Base-by-base conservation (phyloP, 1,140 invertebrate genomes). In the Sesamia nonagrioides region DNA sequence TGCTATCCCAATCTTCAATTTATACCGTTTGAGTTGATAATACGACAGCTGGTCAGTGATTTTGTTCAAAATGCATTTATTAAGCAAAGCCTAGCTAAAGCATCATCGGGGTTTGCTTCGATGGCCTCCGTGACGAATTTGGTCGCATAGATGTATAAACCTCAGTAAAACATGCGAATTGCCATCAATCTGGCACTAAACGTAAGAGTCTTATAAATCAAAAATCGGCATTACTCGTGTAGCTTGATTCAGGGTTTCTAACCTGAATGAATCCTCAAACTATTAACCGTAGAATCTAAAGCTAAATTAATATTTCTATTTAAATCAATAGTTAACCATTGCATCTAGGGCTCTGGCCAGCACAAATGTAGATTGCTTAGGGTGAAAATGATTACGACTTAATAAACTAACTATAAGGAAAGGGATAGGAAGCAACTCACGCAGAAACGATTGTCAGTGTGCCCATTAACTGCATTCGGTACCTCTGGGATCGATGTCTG, bases 51-150 rank as follows among this genome's bases (percentile, higher is more conserved):
- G 76, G 56, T 11, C 82, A 4, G 82, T 84, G 2, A 80, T 80
- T 74, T 82, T 84, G 63, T 79, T 85, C 27, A 85, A 69, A 8
- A 85, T 85, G 18, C 81, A n/a, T n/a, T n/a, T n/a, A n/a, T n/a
- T n/a, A n/a, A n/a, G n/a, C n/a, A n/a, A n/a, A n/a, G n/a, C n/a
- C 84, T 84, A 18, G 74, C 60, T 63, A 63, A 17, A 15, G 33
- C 11, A 42, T 42, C 37, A 63, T 42, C 18, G 27, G 60, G 37
- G 11, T 40, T 9, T 15, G 33, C 37, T 27, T 18, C 37, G 11
- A 42, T 42, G 40, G 40, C 40, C 40, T 63, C 33, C 6, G 37
- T 3, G 5, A 63, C 60, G 33, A 56, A 50, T 63, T n/a, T n/a
- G n/a, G n/a, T n/a, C n/a, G n/a, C n/a, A n/a, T n/a, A n/a, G n/a